Evolutionary conservation across 2,797 vertebrate species (phyloP).

Genomic region (Taeniopygia guttata): DNA sequence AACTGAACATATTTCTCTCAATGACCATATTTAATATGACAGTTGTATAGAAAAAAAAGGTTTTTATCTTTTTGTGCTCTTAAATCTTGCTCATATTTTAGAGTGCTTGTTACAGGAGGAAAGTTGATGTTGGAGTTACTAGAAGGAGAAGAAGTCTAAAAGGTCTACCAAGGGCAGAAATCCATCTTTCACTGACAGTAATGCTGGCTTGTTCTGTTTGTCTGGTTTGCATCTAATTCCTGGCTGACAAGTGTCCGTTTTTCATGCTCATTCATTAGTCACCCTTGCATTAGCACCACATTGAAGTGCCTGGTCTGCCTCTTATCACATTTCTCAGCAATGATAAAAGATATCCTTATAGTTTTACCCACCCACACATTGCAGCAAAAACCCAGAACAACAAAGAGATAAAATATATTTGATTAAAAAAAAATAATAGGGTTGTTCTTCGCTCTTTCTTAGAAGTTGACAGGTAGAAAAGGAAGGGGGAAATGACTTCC

Average conservation of each 20-base stretch:
- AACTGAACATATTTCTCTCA: background rate
- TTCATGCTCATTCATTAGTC: conserved; percentile 72
- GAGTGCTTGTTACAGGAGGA: conserved; percentile 16
- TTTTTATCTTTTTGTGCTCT: background rate
- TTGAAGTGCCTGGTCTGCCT: conserved; percentile 45
- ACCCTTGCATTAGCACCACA: conserved; percentile 53
- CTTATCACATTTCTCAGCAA: conserved; percentile 57
- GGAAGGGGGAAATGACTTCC: background rate
- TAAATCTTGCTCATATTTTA: conserved; percentile 3
- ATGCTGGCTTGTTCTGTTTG: conserved; percentile 47
- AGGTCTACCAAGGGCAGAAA: conserved; percentile 69
- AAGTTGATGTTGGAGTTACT: background rate
- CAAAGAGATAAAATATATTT: conserved; percentile 25
- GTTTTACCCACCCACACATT: conserved; percentile 11
- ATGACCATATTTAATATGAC: background rate
- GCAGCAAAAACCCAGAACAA: background rate
- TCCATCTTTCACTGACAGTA: conserved; percentile 66
- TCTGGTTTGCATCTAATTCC: conserved; percentile 72
- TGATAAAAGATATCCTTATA: conserved; percentile 61
- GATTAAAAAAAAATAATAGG: background rate
- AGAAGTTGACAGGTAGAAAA: background rate
- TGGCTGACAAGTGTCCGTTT: conserved; percentile 70
- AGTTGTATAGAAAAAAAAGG: background rate
- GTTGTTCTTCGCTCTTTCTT: background rate
- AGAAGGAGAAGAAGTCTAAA: conserved; percentile 40